phyloP scores from a whole-genome alignment of 2,797 vertebrate genomes.

The Lagocephalus sceleratus region DNA sequence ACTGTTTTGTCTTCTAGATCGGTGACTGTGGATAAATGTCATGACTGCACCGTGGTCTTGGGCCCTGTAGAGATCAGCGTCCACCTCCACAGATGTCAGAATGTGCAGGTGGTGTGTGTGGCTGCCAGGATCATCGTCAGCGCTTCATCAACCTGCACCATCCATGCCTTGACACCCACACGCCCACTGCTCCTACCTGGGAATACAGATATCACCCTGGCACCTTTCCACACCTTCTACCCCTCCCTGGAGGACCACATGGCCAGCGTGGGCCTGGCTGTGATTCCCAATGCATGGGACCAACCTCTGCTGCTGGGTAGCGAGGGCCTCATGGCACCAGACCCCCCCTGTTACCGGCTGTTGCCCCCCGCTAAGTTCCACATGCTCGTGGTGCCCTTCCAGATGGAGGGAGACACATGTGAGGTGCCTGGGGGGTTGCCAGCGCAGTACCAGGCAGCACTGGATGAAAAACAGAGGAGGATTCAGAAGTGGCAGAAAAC shows the following conservation, averaged over 20 bases:
- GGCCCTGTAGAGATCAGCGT: conserved; percentile 87
- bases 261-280: conserved; percentile 90
- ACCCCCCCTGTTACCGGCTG: conserved; percentile 76
- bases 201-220: conserved; percentile 83
- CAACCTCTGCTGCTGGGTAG: conserved; percentile 81
- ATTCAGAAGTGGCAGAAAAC: conserved; percentile 89
- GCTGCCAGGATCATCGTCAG: conserved; percentile 81
- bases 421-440: conserved; percentile 91
- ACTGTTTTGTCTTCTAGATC: conserved; percentile 72
- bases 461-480: conserved; percentile 80
- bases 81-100: conserved; percentile 89
- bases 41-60: conserved; percentile 88
- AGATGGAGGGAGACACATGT: conserved; percentile 92
- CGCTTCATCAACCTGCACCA: conserved; percentile 77
- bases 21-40: conserved; percentile 91
- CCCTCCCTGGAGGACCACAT: conserved; percentile 96
- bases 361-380: conserved; percentile 83
- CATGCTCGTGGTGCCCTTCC: conserved; percentile 86
- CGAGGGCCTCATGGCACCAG: conserved; percentile 64
- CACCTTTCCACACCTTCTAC: conserved; percentile 92
- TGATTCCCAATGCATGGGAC: conserved; percentile 91
- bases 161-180: conserved; percentile 86
- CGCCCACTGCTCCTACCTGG: conserved; percentile 88
- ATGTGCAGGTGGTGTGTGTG: conserved; percentile 81
- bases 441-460: conserved; percentile 75